phyloP scores from a whole-genome alignment of 1,140 invertebrate genomes.

The Notospermus geniculatus region DNA sequence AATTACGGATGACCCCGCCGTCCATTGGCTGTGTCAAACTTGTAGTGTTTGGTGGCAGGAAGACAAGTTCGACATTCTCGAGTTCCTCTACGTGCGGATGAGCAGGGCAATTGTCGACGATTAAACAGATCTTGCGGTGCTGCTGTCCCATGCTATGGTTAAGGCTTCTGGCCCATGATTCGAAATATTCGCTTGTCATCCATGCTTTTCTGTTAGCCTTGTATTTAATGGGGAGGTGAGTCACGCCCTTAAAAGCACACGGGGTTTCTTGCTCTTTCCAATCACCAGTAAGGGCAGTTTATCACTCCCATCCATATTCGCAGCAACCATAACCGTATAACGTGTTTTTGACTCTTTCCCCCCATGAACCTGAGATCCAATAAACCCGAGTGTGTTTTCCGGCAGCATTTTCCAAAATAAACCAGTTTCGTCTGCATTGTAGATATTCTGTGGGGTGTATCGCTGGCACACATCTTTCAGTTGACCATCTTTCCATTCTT shows the following conservation, averaged over 20 bases:
- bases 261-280: conserved; percentile 56
- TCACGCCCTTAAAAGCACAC: conserved; percentile 56
- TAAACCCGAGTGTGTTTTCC: no score
- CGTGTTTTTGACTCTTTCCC: conserved; percentile 57
- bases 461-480: not conserved
- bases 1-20: conserved; percentile 19
- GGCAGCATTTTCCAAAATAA: no score
- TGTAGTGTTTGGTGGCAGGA: conserved; percentile 26
- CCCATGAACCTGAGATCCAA: conserved; percentile 37
- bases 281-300: conserved; percentile 57
- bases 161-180: conserved; percentile 18
- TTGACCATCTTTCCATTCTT: not conserved
- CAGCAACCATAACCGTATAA: conserved; percentile 53
- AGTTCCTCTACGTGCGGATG: no score
- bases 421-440: conserved; percentile 57
- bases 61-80: conserved; percentile 19
- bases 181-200: conserved; percentile 23
- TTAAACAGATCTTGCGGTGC: conserved; percentile 15
- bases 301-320: conserved; percentile 54
- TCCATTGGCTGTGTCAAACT: conserved; percentile 23
- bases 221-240: conserved; percentile 51
- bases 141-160: conserved; percentile 12
- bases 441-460: conserved; percentile 51
- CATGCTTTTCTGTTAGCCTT: conserved; percentile 28
- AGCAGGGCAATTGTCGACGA: conserved; percentile 25